These are phyloP conservation scores for Emmelina monodactyla DNA, from an alignment of 2,888 invertebrate species.

Conservation along the genomic window DNA sequence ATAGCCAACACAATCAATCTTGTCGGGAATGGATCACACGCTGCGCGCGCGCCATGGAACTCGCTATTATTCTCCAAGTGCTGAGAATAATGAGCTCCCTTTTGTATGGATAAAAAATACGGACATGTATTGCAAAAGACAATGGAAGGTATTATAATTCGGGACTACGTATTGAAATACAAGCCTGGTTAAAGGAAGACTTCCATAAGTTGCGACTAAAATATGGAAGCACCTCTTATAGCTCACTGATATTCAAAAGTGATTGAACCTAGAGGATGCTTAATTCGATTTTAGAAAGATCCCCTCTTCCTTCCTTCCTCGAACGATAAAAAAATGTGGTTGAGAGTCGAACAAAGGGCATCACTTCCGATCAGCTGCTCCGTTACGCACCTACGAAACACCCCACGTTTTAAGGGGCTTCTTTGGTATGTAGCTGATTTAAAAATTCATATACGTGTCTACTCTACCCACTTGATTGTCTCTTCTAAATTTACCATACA, in stretches of 20 bases:
- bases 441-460: too few relatives aligned
- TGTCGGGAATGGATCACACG: conserved; percentile 44
- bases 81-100: conserved; percentile 53
- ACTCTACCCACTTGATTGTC: too few relatives aligned
- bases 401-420: conserved; percentile 55
- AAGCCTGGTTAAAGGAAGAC: too few relatives aligned
- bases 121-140: conserved; percentile 47
- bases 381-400: conserved; percentile 45
- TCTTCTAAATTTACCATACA: too few relatives aligned
- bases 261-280: conserved; percentile 3
- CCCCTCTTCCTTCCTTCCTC: conserved; percentile 45
- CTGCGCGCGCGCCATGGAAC: conserved; percentile 52
- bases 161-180: too few relatives aligned
- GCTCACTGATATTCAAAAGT: too few relatives aligned
- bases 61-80: conserved; percentile 48
- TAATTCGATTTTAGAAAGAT: conserved; percentile 19
- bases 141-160: conserved; percentile 36
- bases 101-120: conserved; percentile 50
- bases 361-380: conserved; percentile 66
- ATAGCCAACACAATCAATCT: conserved; percentile 55
- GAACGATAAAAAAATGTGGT: conserved; percentile 39
- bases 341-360: conserved; percentile 54
- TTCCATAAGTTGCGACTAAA: too few relatives aligned
- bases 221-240: too few relatives aligned
- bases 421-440: conserved; percentile 23